phyloP scores from a whole-genome alignment of 2,797 vertebrate species.

The Rhincodon typus region DNA sequence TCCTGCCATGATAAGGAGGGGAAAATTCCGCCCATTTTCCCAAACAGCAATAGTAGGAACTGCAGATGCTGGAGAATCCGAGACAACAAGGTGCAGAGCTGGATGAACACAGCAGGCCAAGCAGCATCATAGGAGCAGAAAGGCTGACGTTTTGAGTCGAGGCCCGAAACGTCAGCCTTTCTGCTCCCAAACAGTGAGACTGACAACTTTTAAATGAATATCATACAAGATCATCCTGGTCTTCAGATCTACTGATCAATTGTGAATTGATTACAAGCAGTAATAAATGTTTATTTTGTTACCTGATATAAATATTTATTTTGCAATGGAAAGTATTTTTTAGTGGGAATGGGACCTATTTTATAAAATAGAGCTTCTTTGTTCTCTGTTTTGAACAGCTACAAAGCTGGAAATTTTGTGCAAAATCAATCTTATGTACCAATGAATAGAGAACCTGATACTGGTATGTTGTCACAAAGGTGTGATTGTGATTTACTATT shows the following conservation, averaged over 20 bases:
- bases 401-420: slow-evolving; percentile 41
- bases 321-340: neutral
- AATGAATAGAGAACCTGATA: slow-evolving; percentile 42
- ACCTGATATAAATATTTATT: neutral
- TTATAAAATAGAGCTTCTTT: neutral
- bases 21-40: too few relatives aligned
- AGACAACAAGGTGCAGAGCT: too few relatives aligned
- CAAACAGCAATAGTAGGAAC: too few relatives aligned
- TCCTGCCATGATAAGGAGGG: too few relatives aligned
- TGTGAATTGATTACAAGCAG: neutral
- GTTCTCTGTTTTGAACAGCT: slow-evolving; percentile 39
- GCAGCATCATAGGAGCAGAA: too few relatives aligned
- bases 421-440: slow-evolving; percentile 40
- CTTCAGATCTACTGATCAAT: slow-evolving; percentile 3
- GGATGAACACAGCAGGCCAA: too few relatives aligned
- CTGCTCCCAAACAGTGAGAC: too few relatives aligned
- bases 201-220: neutral
- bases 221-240: neutral
- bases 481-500: slow-evolving; percentile 43
- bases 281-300: neutral
- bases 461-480: slow-evolving; percentile 45
- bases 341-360: neutral
- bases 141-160: too few relatives aligned
- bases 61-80: too few relatives aligned
- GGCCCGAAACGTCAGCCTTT: too few relatives aligned